These are phyloP conservation scores for Chaitophorus viminalis DNA, from an alignment of 2,888 invertebrate species.

Conservation along the genomic window DNA sequence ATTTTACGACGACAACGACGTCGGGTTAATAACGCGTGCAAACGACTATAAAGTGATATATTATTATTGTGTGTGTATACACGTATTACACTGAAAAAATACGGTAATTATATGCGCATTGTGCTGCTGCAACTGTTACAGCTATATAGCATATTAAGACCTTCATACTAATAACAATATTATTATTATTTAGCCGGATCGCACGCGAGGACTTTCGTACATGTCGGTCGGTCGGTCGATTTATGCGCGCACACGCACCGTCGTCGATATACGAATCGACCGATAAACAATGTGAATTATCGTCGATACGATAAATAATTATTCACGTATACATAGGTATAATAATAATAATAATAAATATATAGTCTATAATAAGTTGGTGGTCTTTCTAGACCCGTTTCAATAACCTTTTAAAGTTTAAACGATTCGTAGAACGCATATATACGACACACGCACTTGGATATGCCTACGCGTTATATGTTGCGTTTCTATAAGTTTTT, in stretches of 20 bases:
- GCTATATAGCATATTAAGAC: too few species aligned
- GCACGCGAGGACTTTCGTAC: not conserved
- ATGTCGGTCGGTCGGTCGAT: not conserved
- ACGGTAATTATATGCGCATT: conserved; percentile 13
- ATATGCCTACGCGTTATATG: not conserved
- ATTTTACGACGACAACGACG: conserved; percentile 6
- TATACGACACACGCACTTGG: not conserved
- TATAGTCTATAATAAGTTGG: not conserved
- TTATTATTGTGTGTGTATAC: not conserved
- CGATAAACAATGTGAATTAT: not conserved
- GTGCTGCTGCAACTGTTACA: not conserved
- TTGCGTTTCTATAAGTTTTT: too few species aligned
- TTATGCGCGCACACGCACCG: too few species aligned
- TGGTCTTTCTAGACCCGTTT: not conserved
- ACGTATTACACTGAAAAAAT: conserved; percentile 24
- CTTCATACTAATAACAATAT: too few species aligned
- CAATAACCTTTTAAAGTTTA: not conserved
- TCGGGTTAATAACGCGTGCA: conserved; percentile 54
- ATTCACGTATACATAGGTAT: not conserved
- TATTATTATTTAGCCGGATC: not conserved
- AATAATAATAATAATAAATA: not conserved
- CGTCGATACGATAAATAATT: not conserved
- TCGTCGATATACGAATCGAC: not conserved
- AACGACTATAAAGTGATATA: conserved; percentile 3
- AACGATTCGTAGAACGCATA: not conserved